phyloP scores from a whole-genome alignment of 2,888 invertebrate genomes.

The Coenonympha glycerion region DNA sequence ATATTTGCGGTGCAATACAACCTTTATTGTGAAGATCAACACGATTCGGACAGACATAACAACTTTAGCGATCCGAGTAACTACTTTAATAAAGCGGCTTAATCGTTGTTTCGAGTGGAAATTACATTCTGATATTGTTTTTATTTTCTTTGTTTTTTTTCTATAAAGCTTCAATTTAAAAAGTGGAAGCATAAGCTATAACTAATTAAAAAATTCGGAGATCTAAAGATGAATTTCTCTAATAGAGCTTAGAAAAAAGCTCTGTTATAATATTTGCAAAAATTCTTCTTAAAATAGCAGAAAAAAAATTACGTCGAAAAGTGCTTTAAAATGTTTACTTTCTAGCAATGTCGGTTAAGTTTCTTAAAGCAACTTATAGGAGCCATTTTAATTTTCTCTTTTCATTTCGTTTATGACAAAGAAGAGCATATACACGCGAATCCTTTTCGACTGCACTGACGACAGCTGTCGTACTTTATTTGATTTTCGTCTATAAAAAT shows the following conservation, averaged over 20 bases:
- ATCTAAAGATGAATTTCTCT: no score
- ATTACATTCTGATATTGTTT: constrained; percentile 7
- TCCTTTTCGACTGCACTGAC: constrained; percentile 54
- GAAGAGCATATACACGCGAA: constrained; percentile 41
- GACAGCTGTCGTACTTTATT: constrained; percentile 64
- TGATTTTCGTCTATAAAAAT: constrained; percentile 58
- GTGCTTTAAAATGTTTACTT: no score
- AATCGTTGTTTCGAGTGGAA: constrained; percentile 8
- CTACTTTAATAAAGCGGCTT: constrained; percentile 21
- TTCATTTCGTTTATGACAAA: constrained; percentile 39
- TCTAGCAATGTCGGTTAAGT: no score
- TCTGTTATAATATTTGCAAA: no score
- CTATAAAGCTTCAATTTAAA: no score
- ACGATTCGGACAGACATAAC: constrained; percentile 47
- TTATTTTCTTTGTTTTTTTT: no score
- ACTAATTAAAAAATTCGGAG: no score
- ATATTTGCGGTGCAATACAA: constrained; percentile 67
- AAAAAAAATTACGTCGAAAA: no score
- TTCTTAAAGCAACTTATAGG: not conserved
- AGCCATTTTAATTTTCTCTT: constrained; percentile 8
- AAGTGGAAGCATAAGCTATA: no score
- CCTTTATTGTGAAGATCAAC: constrained; percentile 65
- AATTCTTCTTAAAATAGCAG: no score
- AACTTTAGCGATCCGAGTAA: constrained; percentile 20
- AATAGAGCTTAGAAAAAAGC: no score